Conservation (phyloP, 2,113 vertebrate species). For the Notothenia coriiceps region DNA sequence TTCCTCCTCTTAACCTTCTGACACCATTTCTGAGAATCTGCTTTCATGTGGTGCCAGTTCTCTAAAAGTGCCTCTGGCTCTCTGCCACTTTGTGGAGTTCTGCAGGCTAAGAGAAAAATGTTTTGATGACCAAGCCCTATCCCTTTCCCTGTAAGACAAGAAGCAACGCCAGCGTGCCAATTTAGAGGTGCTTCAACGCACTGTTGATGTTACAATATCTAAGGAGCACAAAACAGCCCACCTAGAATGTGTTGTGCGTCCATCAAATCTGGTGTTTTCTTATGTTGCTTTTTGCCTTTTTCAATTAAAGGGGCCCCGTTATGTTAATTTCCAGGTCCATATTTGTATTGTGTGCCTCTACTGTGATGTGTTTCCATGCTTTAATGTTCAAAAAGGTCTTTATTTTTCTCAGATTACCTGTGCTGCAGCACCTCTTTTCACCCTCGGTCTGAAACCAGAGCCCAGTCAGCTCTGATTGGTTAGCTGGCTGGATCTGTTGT, state of each 20-base stretch:
- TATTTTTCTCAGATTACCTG: too few species aligned
- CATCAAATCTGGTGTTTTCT: background rate
- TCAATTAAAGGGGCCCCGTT: too few species aligned
- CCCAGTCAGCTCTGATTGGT: too few species aligned
- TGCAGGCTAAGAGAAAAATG: conserved; percentile 51
- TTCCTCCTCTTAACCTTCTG: conserved; percentile 21
- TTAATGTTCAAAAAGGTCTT: too few species aligned
- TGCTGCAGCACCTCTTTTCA: too few species aligned
- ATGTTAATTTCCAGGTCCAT: too few species aligned
- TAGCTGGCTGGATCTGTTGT: too few species aligned
- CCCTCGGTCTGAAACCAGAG: too few species aligned
- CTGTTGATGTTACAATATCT: conserved; percentile 35
- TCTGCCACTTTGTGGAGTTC: conserved; percentile 32
- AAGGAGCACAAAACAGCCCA: background rate
- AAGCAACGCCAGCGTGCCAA: conserved; percentile 35
- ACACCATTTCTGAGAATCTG: conserved; percentile 27
- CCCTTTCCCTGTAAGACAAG: conserved; percentile 58
- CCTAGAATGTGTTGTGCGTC: background rate
- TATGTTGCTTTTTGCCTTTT: background rate
- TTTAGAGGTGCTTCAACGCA: background rate
- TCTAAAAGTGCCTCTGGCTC: conserved; percentile 38
- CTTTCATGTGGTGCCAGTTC: background rate
- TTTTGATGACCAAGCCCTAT: conserved; percentile 59
- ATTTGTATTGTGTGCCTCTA: too few species aligned
- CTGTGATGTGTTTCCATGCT: too few species aligned